phyloP scores from a whole-genome alignment of 2,888 invertebrate species.

The Megaustenia siamemsis region DNA sequence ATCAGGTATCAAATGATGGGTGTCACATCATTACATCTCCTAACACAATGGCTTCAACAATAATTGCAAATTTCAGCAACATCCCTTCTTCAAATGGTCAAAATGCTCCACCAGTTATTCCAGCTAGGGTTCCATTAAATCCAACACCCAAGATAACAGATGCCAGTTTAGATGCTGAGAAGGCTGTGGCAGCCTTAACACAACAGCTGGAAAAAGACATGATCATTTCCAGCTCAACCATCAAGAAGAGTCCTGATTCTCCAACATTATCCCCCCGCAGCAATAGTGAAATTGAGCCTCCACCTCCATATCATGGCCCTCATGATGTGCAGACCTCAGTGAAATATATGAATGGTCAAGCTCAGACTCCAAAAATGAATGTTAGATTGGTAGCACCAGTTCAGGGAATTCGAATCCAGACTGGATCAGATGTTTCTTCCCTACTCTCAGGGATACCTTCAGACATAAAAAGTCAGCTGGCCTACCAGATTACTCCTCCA shows the following conservation, averaged over 20 bases:
- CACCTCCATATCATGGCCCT: slow-evolving; percentile 79
- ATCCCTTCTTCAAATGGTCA: slow-evolving; percentile 60
- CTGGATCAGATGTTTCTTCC: slow-evolving; percentile 56
- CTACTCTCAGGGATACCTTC: slow-evolving; percentile 52
- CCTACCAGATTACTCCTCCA: slow-evolving; percentile 71
- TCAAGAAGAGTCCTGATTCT: slow-evolving; percentile 34
- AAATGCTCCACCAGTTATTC: slow-evolving; percentile 65
- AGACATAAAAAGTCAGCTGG: slow-evolving; percentile 59
- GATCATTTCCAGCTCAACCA: slow-evolving; percentile 49
- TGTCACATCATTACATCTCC: slow-evolving; percentile 13
- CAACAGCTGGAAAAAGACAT: slow-evolving; percentile 75
- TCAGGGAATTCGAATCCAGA: slow-evolving; percentile 58
- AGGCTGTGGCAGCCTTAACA: slow-evolving; percentile 75
- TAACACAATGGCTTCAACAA: slow-evolving; percentile 9
- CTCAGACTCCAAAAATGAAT: slow-evolving; percentile 56
- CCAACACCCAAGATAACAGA: slow-evolving; percentile 54
- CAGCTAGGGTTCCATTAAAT: slow-evolving; percentile 69
- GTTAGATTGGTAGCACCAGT: slow-evolving; percentile 59
- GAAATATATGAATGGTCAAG: slow-evolving; percentile 50
- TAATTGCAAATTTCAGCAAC: slow-evolving; percentile 34
- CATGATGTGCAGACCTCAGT: slow-evolving; percentile 73
- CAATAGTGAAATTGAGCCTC: slow-evolving; percentile 60
- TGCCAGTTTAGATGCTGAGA: slow-evolving; percentile 69
- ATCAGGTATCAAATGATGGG: slow-evolving; percentile 33
- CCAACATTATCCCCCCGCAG: neutral